Evolutionary conservation across 2,113 vertebrate genomes (phyloP).

Genomic region (Acrocephalus arundinaceus): DNA sequence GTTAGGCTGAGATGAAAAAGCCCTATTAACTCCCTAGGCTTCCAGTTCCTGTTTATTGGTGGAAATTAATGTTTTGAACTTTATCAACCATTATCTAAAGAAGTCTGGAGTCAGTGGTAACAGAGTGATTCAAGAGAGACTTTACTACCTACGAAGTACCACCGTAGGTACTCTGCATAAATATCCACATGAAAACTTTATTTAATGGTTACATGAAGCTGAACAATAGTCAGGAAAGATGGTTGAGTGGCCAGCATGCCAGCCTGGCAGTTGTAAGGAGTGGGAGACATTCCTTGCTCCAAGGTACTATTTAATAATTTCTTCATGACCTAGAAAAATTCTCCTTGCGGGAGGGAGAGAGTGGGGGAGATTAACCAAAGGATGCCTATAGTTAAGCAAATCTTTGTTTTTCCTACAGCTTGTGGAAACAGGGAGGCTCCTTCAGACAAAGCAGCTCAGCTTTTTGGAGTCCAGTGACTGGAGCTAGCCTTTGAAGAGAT

Average conservation of each 20-base stretch:
- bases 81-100: conserved; percentile 70
- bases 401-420: not conserved
- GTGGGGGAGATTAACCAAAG: not conserved
- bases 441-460: not conserved
- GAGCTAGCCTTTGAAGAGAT: not conserved
- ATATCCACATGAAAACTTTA: not conserved
- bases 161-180: not conserved
- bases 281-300: not conserved
- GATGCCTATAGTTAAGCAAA: not conserved
- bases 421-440: not conserved
- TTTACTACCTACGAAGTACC: not conserved
- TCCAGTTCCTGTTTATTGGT: conserved; percentile 68
- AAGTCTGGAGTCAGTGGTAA: conserved; percentile 60
- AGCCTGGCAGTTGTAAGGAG: not conserved
- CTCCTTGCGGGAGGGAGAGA: not conserved
- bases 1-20: conserved; percentile 72
- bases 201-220: not conserved
- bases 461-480: not conserved
- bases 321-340: not conserved
- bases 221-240: not conserved
- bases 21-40: conserved; percentile 69
- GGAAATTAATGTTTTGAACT: conserved; percentile 76
- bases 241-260: not conserved
- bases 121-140: conserved; percentile 12
- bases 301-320: not conserved